A percentile compares a stretch with the other conserved stretches of the same genome.
Conservation (phyloP, 92 coral and sea anemone genomes). For the Parazoanthus atlanticus region DNA sequence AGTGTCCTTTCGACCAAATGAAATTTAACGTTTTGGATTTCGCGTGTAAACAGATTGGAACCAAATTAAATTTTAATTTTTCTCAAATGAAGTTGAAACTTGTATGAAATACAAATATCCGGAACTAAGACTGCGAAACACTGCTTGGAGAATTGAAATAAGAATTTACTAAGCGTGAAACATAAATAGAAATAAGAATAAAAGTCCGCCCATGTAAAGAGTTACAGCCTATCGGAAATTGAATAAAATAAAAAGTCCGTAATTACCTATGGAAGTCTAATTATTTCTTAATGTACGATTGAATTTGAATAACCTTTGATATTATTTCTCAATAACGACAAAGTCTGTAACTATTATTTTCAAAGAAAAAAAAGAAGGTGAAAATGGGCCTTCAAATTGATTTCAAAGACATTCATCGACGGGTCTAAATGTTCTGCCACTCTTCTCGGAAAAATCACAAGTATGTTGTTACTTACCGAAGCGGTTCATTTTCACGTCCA, state of each 20-base stretch:
- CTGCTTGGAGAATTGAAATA: neutral
- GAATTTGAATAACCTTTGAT: conserved; percentile 38
- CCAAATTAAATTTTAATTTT: conserved; percentile 76
- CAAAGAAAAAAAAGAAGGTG: conserved; percentile 32
- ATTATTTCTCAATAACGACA: conserved; percentile 33
- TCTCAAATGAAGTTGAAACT: conserved; percentile 36
- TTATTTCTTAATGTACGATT: conserved; percentile 40
- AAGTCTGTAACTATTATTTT: conserved; percentile 39
- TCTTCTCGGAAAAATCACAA: neutral
- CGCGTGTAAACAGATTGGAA: conserved; percentile 65
- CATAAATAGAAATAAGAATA: neutral
- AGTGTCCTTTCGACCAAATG: conserved; percentile 45
- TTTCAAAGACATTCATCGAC: neutral
- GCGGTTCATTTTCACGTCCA: conserved; percentile 96
- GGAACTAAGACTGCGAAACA: neutral
- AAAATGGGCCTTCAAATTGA: conserved; percentile 22
- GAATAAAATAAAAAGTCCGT: conserved; percentile 20
- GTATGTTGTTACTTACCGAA: conserved; percentile 77
- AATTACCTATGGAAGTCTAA: conserved; percentile 38
- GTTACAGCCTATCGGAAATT: conserved; percentile 20
- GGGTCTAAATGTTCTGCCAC: neutral
- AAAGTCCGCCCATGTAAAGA: neutral
- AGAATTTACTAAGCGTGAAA: conserved; percentile 19
- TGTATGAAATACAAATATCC: conserved; percentile 16
- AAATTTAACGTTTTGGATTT: conserved; percentile 74